Evolutionary conservation across 2,113 vertebrate species (phyloP), one percentile per base, ranked within the genome.

Genomic region (Hemibates koningsi): DNA sequence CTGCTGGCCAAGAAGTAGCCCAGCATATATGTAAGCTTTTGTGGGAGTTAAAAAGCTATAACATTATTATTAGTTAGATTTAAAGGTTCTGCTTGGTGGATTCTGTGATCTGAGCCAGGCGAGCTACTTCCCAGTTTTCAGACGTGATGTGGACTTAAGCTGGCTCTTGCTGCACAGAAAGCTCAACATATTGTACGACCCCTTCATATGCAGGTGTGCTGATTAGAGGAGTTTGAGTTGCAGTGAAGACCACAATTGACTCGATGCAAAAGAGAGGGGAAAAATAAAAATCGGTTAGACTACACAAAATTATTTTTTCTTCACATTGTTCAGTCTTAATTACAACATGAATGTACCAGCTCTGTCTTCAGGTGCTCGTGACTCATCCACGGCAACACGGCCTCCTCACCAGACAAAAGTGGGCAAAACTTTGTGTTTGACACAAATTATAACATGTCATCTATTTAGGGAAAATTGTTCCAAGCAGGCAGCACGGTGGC

Each of bases 361-460:
- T 50, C 66, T 81, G 52, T 88, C 21, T 56, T 86, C 34, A 16
- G 68, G 80, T 73, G 57, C 34, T 7, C 54, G n/a, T 63, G 68
- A 83, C 82, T 89, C 79, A 81, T 66, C 17, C 34, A 14, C 13
- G 38, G 14, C 50, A 9, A 43, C 19, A 53, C 10, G 4, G 10
- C 29, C 48, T 61, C 4, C 6, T 43, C 81, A 36, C 6, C 45
- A 87, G 21, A 81, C 73, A 82, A 73, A 84, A 86, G 41, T 10
- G n/a, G 57, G 50, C 50, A 61, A 24, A 85, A 83, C 53, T 38
- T 4, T 50, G 79, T 14, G 34, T 56, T 68, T 85, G 80, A 88
- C 80, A 81, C 79, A 87, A 66, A 84, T 85, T 82, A 84, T 68
- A 88, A 73, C 63, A 59, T 82, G 66, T 80, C 84, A 59, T 82